Evolutionary conservation across 2,113 vertebrate species (phyloP).

Genomic region (Gambusia affinis): DNA sequence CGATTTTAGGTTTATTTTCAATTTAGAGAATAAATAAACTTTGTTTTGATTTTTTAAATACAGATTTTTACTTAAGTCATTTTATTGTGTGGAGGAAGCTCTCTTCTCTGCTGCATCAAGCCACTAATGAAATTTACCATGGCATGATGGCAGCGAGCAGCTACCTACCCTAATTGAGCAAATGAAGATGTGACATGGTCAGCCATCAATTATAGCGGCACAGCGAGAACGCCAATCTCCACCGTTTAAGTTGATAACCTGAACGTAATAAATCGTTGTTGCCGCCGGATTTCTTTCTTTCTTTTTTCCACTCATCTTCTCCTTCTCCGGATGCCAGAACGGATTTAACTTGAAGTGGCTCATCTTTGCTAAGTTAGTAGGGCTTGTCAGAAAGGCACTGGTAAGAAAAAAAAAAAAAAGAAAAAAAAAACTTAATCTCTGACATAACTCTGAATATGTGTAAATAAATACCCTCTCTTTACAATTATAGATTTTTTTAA

Average conservation of each 20-base stretch:
- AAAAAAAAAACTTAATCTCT: neutral
- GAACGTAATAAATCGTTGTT: constrained; percentile 56
- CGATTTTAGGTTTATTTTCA: neutral
- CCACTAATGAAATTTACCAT: constrained; percentile 70
- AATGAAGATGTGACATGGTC: constrained; percentile 80
- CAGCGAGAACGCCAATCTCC: constrained; percentile 60
- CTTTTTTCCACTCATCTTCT: no score
- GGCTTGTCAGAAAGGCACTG: constrained; percentile 34
- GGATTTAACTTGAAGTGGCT: constrained; percentile 60
- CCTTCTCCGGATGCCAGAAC: constrained; percentile 10
- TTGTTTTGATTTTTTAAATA: neutral
- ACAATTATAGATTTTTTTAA: neutral
- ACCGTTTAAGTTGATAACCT: constrained; percentile 46
- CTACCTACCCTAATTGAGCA: constrained; percentile 70
- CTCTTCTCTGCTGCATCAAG: constrained; percentile 58
- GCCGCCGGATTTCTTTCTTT: constrained; percentile 2
- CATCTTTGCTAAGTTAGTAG: constrained; percentile 32
- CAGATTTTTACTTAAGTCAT: constrained; percentile 19
- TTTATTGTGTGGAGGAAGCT: constrained; percentile 41
- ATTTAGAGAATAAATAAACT: neutral
- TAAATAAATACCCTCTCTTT: neutral
- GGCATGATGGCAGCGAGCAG: constrained; percentile 60
- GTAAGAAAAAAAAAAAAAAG: neutral
- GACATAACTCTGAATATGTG: neutral
- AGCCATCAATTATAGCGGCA: constrained; percentile 74